Conservation (phyloP, 2,797 vertebrate genomes). For the Borostomias antarcticus region DNA sequence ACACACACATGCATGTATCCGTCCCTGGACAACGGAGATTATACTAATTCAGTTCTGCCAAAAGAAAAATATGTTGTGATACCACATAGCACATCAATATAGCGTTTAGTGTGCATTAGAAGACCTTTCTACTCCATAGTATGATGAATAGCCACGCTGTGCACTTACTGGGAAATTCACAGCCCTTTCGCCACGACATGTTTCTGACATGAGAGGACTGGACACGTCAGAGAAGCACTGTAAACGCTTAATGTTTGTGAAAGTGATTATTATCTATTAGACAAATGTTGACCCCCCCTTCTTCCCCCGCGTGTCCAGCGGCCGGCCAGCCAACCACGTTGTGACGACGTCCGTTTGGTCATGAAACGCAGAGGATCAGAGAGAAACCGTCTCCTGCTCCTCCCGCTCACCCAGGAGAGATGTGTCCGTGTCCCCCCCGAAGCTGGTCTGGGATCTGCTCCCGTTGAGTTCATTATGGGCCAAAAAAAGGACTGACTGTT, state of each 20-base stretch:
- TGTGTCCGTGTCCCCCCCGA: slow-evolving; percentile 11
- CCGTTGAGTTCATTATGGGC: slow-evolving; percentile 36
- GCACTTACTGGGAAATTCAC: background rate
- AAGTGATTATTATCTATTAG: slow-evolving; percentile 16
- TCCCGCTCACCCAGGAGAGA: slow-evolving; percentile 22
- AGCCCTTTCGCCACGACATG: background rate
- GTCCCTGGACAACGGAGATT: no score
- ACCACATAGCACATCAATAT: no score
- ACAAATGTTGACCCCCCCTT: slow-evolving; percentile 19
- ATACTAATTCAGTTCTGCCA: no score
- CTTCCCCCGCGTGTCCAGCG: slow-evolving; percentile 71
- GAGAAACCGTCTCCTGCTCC: slow-evolving; percentile 43
- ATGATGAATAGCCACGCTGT: slow-evolving; percentile 1
- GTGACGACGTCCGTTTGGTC: slow-evolving; percentile 74
- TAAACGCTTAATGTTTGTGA: slow-evolving; percentile 20
- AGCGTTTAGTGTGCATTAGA: background rate
- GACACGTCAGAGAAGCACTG: slow-evolving; percentile 4
- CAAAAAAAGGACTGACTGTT: background rate
- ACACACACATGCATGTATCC: no score
- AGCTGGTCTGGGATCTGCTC: slow-evolving; percentile 32
- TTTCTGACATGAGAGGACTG: slow-evolving; percentile 16
- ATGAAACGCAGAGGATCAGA: slow-evolving; percentile 44
- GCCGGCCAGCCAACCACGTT: slow-evolving; percentile 96
- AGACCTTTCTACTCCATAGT: slow-evolving; percentile 23
- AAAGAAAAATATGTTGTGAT: no score